These are phyloP conservation scores for Polydrusus tereticollis DNA, from an alignment of 2,888 invertebrate genomes.

Conservation along the genomic window DNA sequence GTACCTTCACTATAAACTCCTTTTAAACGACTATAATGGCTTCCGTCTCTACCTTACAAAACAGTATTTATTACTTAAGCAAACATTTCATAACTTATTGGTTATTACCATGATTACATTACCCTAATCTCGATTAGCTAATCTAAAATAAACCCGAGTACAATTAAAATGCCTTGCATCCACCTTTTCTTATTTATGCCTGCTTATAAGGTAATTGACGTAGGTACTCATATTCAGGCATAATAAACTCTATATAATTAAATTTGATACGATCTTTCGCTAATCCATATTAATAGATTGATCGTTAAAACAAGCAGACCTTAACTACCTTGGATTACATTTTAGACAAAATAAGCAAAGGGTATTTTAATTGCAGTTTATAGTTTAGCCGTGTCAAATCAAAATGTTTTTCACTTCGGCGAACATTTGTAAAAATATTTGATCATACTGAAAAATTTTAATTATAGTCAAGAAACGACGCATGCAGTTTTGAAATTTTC, in stretches of 20 bases:
- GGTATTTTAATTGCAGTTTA: slow-evolving; percentile 11
- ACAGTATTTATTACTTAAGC: background rate
- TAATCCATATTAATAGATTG: slow-evolving; percentile 46
- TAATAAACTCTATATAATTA: slow-evolving; percentile 39
- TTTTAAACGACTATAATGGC: background rate
- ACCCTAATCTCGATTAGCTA: slow-evolving; percentile 14
- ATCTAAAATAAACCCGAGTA: background rate
- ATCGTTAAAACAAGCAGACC: slow-evolving; percentile 30
- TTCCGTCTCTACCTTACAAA: background rate
- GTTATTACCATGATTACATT: slow-evolving; percentile 12
- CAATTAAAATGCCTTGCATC: slow-evolving; percentile 19
- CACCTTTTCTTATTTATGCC: slow-evolving; percentile 10
- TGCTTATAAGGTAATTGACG: slow-evolving; percentile 29
- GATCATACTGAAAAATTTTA: too few relatives aligned
- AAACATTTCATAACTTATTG: slow-evolving; percentile 8
- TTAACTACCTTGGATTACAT: slow-evolving; percentile 38
- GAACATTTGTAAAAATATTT: too few relatives aligned
- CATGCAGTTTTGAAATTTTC: too few relatives aligned
- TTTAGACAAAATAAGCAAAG: slow-evolving; percentile 36
- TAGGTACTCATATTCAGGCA: slow-evolving; percentile 26
- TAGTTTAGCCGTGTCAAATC: too few relatives aligned
- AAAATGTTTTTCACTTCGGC: too few relatives aligned
- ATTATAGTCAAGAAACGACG: too few relatives aligned
- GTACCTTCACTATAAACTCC: background rate
- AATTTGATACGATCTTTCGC: slow-evolving; percentile 45